A percentile compares a stretch with the other conserved stretches of the same genome.
Conservation (phyloP, 2,113 vertebrate species). For the Cephalopholis sonnerati region DNA sequence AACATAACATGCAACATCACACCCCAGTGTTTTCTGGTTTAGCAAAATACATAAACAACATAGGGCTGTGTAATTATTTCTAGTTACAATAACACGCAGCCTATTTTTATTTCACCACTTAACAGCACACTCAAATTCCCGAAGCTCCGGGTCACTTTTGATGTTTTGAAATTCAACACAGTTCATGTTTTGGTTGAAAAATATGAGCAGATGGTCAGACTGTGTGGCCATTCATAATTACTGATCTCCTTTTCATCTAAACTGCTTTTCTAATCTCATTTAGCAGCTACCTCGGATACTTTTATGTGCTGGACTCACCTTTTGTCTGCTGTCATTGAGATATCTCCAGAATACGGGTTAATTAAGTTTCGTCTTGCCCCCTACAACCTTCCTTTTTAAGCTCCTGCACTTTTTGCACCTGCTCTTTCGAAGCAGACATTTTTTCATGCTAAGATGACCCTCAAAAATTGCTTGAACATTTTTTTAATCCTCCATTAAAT, state of each 20-base stretch:
- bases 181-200: neutral
- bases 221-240: neutral
- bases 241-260: neutral
- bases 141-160: neutral
- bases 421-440: neutral
- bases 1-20: neutral
- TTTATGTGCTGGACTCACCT: neutral
- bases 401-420: neutral
- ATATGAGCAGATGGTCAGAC: neutral
- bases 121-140: neutral
- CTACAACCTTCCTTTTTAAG: neutral
- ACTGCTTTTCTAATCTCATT: neutral
- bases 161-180: neutral
- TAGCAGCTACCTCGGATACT: too few relatives aligned
- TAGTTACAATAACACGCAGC: neutral
- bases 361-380: neutral
- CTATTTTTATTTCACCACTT: neutral
- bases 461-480: neutral
- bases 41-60: neutral
- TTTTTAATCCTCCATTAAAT: conserved; percentile 38
- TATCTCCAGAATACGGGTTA: neutral
- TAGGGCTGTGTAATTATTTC: neutral
- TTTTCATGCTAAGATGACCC: neutral
- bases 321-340: conserved; percentile 7
- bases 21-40: neutral